Conservation (phyloP, 2,797 vertebrate genomes). For the Xerus rutilus region DNA sequence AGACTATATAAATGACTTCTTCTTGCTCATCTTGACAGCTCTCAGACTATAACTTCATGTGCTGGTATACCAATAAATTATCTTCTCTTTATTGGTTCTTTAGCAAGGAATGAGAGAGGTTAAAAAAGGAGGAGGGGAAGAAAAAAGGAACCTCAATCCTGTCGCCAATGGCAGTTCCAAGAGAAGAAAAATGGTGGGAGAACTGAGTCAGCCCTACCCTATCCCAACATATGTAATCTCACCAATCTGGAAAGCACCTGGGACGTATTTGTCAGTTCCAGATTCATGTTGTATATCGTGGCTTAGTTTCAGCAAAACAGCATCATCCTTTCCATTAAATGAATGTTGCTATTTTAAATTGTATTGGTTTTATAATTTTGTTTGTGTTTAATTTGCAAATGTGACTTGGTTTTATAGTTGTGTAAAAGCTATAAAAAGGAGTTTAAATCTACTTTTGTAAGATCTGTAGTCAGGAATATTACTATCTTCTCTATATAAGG, state of each 20-base stretch:
- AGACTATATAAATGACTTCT: background rate
- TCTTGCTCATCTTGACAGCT: background rate
- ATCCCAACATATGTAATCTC: background rate
- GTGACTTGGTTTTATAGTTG: conserved; percentile 33
- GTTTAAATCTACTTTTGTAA: background rate
- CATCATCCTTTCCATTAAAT: background rate
- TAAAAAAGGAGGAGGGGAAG: background rate
- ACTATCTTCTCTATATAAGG: background rate
- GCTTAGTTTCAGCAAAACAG: background rate
- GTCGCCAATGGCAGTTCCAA: background rate
- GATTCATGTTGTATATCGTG: background rate
- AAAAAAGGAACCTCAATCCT: background rate
- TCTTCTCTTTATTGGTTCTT: background rate
- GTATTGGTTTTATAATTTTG: conserved; percentile 26
- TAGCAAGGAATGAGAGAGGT: background rate
- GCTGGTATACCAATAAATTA: background rate
- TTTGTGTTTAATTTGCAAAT: background rate
- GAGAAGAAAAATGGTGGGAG: background rate
- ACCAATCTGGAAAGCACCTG: background rate
- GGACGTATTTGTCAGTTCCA: background rate
- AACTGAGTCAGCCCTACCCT: background rate
- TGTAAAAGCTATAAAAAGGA: background rate
- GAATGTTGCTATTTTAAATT: background rate
- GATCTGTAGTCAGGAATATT: background rate
- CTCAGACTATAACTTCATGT: background rate